A percentile compares a stretch with the other conserved stretches of the same genome.
Evolutionary conservation across 2,888 invertebrate species (phyloP).

Genomic region (Mythimna vitellina): DNA sequence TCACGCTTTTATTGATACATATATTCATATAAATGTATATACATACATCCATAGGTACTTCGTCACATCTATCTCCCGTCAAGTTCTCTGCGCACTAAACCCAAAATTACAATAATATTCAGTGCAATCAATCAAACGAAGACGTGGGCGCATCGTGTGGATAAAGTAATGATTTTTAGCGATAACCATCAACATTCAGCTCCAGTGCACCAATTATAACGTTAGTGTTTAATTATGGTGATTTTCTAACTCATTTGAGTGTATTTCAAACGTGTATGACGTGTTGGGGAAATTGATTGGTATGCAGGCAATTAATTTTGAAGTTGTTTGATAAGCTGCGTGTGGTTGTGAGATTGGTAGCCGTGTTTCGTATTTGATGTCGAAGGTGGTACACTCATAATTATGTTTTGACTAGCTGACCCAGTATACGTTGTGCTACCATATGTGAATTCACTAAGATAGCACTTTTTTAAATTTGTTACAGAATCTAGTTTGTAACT

Average conservation of each 20-base stretch:
- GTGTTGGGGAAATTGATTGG: constrained; percentile 17
- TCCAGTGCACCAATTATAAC: constrained; percentile 50
- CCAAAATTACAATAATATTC: constrained; percentile 54
- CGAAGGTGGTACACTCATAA: not conserved
- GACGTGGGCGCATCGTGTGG: constrained; percentile 54
- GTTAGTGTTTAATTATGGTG: constrained; percentile 25
- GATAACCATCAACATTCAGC: constrained; percentile 56
- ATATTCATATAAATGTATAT: constrained; percentile 41
- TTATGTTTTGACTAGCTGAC: not conserved
- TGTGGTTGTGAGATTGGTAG: not conserved
- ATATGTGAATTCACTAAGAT: too few species aligned
- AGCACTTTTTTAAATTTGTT: too few species aligned
- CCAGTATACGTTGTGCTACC: too few species aligned
- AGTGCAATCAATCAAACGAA: constrained; percentile 57
- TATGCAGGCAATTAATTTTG: constrained; percentile 17
- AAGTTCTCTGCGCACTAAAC: constrained; percentile 12
- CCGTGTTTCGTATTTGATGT: not conserved
- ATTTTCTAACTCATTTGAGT: constrained; percentile 38
- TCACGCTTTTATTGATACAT: not conserved
- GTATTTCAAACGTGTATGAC: constrained; percentile 15
- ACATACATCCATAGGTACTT: not conserved
- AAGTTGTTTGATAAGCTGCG: constrained; percentile 2
- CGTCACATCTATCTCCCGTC: constrained; percentile 41
- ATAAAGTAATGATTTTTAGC: constrained; percentile 57
- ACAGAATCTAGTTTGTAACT: too few species aligned